These are phyloP conservation scores for Dolichomitus sp. DNA, from an alignment of 2,888 invertebrate species.

Conservation along the genomic window DNA sequence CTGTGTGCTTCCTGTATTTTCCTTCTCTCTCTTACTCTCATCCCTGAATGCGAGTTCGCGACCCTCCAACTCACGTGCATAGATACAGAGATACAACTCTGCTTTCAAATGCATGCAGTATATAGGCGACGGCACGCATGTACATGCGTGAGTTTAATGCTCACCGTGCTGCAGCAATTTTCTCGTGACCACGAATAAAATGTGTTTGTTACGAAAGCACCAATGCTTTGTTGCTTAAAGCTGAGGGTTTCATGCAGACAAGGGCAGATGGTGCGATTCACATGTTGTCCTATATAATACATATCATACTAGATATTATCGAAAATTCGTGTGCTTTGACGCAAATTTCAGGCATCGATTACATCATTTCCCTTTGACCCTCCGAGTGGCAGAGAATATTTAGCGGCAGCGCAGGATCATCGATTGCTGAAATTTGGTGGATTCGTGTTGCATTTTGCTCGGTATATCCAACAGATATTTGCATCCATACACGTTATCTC, in stretches of 20 bases:
- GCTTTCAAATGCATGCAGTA: constrained; percentile 55
- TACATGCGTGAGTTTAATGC: constrained; percentile 59
- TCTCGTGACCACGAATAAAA: constrained; percentile 52
- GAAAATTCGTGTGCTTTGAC: neutral
- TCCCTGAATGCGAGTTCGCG: constrained; percentile 59
- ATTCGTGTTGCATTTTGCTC: constrained; percentile 11
- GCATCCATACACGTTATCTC: constrained; percentile 1
- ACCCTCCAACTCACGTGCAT: constrained; percentile 67
- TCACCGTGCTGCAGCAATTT: constrained; percentile 25
- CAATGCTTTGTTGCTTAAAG: constrained; percentile 66
- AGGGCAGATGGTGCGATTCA: neutral
- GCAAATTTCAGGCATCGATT: constrained; percentile 30
- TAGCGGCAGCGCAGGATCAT: neutral
- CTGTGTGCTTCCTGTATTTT: constrained; percentile 50
- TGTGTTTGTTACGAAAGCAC: constrained; percentile 61
- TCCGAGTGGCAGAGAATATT: neutral
- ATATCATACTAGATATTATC: neutral
- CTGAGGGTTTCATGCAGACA: constrained; percentile 46
- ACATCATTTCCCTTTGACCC: constrained; percentile 26
- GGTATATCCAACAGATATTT: constrained; percentile 15
- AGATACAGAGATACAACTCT: constrained; percentile 44
- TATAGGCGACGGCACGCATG: constrained; percentile 60
- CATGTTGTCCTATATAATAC: neutral
- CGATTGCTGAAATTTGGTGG: constrained; percentile 28
- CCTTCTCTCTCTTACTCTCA: constrained; percentile 52